Evolutionary conservation across 92 coral and sea anemone species (phyloP).

Genomic region (Hydrozoanthus gracilis): DNA sequence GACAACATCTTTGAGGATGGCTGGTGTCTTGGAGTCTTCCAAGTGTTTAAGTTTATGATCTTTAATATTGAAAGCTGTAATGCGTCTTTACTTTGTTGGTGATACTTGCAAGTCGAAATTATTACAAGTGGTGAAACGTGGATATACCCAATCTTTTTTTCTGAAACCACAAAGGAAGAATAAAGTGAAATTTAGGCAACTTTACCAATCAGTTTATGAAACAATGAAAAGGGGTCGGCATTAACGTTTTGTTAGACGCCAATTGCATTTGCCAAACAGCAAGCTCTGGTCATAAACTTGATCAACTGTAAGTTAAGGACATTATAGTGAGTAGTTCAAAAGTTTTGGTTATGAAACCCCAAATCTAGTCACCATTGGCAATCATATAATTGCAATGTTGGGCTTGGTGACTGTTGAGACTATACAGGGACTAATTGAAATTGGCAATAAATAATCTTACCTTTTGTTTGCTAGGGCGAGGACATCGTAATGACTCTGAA

Average conservation of each 20-base stretch:
- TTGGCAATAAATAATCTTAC: conserved; percentile 20
- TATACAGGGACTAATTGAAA: conserved; percentile 17
- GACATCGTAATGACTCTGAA: conserved; percentile 30
- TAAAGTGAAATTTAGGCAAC: too few relatives aligned
- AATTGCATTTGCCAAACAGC: too few relatives aligned
- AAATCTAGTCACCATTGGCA: conserved; percentile 36
- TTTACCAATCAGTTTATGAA: conserved; percentile 31
- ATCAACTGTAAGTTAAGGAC: conserved; percentile 37
- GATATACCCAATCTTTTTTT: conserved; percentile 15
- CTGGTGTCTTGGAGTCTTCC: conserved; percentile 42
- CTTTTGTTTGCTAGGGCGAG: conserved; percentile 38
- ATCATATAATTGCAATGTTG: conserved; percentile 28
- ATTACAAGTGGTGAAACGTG: conserved; percentile 24
- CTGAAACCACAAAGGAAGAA: conserved; percentile 32
- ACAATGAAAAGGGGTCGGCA: conserved; percentile 32
- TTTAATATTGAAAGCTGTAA: conserved; percentile 25
- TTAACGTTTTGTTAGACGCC: conserved; percentile 21
- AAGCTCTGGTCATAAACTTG: too few relatives aligned
- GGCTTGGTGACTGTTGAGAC: conserved; percentile 36
- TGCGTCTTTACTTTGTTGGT: conserved; percentile 36
- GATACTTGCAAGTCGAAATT: conserved; percentile 38
- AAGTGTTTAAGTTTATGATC: conserved; percentile 37
- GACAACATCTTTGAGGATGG: conserved; percentile 41
- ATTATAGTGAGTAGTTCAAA: conserved; percentile 30
- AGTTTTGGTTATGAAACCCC: conserved; percentile 29